Conservation (phyloP, 92 coral and sea anemone genomes). For the Nematostella vectensis region DNA sequence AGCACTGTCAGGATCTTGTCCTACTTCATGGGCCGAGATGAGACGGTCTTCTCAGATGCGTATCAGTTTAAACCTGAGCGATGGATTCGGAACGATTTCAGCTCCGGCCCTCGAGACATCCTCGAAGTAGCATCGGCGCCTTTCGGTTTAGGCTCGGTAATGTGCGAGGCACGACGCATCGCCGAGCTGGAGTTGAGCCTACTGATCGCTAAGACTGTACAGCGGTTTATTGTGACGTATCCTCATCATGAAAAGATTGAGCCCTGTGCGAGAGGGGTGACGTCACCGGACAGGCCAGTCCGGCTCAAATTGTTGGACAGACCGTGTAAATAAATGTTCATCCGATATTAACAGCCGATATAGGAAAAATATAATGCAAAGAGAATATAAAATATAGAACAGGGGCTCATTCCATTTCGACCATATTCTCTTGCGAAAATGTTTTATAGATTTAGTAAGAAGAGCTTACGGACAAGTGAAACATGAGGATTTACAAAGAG, state of each 20-base stretch:
- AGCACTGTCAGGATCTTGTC: constrained; percentile 26
- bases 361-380: too few species aligned
- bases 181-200: constrained; percentile 4
- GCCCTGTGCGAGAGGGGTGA: not conserved
- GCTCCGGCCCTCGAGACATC: constrained; percentile 2
- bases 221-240: not conserved
- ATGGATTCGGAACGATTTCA: constrained; percentile 36
- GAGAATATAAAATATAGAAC: too few species aligned
- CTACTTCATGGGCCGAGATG: constrained; percentile 50
- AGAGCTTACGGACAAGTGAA: too few species aligned
- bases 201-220: constrained; percentile 2
- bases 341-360: too few species aligned
- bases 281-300: constrained; percentile 4
- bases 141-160: constrained; percentile 49
- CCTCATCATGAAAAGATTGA: constrained; percentile 5
- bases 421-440: too few species aligned
- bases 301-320: constrained; percentile 3
- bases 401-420: too few species aligned
- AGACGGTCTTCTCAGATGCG: constrained; percentile 38
- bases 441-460: too few species aligned
- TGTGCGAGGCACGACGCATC: constrained; percentile 50
- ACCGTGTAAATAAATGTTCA: not conserved
- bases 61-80: constrained; percentile 49
- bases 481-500: too few species aligned
- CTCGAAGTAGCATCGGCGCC: constrained; percentile 35